Base-by-base conservation (phyloP, 2,113 vertebrate species). In the Saccopteryx leptura region DNA sequence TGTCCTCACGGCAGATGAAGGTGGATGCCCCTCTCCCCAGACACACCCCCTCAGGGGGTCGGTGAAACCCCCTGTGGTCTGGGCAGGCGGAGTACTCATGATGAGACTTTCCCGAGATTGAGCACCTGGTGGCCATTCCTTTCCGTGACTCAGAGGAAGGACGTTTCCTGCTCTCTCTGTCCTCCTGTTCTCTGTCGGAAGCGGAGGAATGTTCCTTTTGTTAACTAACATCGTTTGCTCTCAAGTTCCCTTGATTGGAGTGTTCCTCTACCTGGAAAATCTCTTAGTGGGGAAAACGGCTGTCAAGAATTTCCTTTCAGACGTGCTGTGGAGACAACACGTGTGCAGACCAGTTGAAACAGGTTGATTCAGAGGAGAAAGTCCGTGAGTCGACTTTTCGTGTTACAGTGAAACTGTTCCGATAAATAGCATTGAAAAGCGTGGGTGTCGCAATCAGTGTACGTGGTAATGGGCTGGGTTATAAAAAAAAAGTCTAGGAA, bases 61-160 rank as follows among this genome's bases (percentile, higher is more conserved):
- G 31, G 24, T 61, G 75, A 82, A 61, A 65, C 28, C 68, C 39
- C 33, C 1, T 78, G 71, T 83, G 66, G 50, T 71, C 65, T 72
- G 24, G 66, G 71, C 82, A 80, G 84, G 39, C 48, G 72, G 12
- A 54, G 84, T 31, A 72, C 18, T 95, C 18, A 60, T 18, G 50
- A 18, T 21, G 39, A 92, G 94, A 93, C 84, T 81, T 84, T 61
- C 81, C 66, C 46, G 26, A 89, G 46, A 33, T 69, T 48, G 46
- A 86, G 88, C 11, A 1, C 39, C 81, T 31, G 19, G 2, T 39
- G 11, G 46, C 72, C 50, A 39, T 83, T 56, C n/a, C n/a, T 33
- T n/a, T 2, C 39, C 39, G 39, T 39, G 39, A 39, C 39, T 39
- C 39, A 39, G 39, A 2, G 39, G 39, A 39, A 39, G 39, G 39